These are phyloP conservation scores for Heliconius ismenius DNA, from an alignment of 2,888 invertebrate species.

Conservation along the genomic window DNA sequence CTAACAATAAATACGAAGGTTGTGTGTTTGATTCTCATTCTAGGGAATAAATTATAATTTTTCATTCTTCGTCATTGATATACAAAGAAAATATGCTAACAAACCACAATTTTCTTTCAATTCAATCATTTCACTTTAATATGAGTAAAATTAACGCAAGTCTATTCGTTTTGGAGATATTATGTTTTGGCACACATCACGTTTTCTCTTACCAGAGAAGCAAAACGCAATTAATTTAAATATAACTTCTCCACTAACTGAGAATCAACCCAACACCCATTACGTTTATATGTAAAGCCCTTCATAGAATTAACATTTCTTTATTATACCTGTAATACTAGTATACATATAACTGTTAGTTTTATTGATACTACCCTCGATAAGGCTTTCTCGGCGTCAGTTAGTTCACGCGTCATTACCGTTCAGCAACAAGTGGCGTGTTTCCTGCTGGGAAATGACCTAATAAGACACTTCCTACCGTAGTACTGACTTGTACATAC, in stretches of 20 bases:
- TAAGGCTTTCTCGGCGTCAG: constrained; percentile 46
- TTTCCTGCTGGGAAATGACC: constrained; percentile 50
- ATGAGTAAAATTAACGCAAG: no score
- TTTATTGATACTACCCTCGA: constrained; percentile 49
- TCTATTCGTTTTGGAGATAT: no score
- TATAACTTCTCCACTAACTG: neutral
- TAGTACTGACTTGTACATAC: constrained; percentile 19
- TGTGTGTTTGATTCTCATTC: no score
- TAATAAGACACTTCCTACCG: constrained; percentile 30
- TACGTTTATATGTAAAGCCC: neutral
- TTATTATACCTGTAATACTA: neutral
- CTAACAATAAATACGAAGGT: no score
- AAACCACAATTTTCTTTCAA: no score
- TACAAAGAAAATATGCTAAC: no score
- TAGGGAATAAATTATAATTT: no score
- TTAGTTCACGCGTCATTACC: constrained; percentile 47
- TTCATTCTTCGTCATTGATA: no score
- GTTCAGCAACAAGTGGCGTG: constrained; percentile 60
- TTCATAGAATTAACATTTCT: neutral
- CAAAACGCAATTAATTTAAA: no score
- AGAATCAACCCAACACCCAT: neutral
- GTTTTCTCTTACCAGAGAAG: no score
- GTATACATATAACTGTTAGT: constrained; percentile 30
- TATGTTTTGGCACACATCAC: no score
- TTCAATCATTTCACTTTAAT: no score